These are phyloP conservation scores for Yasuhikotakia modesta DNA, from an alignment of 2,797 vertebrate species.

Conservation along the genomic window DNA sequence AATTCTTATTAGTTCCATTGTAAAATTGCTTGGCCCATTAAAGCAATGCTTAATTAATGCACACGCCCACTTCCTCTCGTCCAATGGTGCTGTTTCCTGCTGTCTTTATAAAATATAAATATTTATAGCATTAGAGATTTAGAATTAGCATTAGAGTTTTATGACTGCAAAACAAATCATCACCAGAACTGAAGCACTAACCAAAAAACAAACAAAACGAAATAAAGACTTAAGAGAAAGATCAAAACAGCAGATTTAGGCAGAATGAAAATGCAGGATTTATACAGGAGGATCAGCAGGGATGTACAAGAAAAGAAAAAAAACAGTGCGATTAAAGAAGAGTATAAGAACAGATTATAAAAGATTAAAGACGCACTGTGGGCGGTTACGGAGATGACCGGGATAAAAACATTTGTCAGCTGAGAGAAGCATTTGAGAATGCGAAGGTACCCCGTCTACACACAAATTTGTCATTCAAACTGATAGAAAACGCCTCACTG, in stretches of 20 bases:
- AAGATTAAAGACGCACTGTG: constrained; percentile 54
- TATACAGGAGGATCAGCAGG: constrained; percentile 37
- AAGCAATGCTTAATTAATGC: not conserved
- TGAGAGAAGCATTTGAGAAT: constrained; percentile 26
- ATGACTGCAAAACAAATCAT: not conserved
- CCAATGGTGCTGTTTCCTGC: not conserved
- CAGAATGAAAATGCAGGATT: constrained; percentile 40
- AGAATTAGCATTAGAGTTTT: too few species aligned
- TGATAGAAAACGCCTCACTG: not conserved
- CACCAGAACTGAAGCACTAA: constrained; percentile 6
- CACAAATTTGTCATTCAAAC: constrained; percentile 40
- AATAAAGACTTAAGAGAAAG: constrained; percentile 20
- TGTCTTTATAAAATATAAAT: not conserved
- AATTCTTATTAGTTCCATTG: not conserved
- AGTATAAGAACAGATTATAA: constrained; percentile 67
- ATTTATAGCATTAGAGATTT: not conserved
- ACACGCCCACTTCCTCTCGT: not conserved
- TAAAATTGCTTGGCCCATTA: constrained; percentile 4
- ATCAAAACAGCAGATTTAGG: constrained; percentile 21
- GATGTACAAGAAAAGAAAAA: constrained; percentile 19
- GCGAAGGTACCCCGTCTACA: constrained; percentile 15
- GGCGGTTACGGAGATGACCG: constrained; percentile 41
- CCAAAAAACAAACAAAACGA: constrained; percentile 10
- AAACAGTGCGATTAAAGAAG: constrained; percentile 57
- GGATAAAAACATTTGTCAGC: constrained; percentile 39